Evolutionary conservation across 2,113 vertebrate species (phyloP), one percentile per base, ranked within the genome.

Genomic region (Urocynchramus pylzowi): DNA sequence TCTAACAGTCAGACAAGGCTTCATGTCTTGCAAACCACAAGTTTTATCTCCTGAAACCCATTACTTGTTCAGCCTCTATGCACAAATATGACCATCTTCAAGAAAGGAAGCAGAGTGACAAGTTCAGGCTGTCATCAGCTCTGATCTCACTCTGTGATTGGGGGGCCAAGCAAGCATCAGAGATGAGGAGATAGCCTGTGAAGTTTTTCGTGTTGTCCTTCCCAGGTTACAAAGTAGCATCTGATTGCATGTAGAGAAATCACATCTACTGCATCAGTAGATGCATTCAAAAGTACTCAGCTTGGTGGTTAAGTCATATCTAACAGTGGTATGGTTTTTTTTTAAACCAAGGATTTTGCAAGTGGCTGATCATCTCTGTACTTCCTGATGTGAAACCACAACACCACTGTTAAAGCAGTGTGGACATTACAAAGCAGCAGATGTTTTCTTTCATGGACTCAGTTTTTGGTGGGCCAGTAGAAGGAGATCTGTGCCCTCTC

Each of bases 321-420:
- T 89, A 49, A 41, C 35, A 57, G 47, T 7, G 35, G 19, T 20
- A 11, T 0, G 0, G 1, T 50, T 80, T 67, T 59, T 44, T 65
- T 21, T n/a, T 41, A 82, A 31, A n/a, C 7, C 27, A 75, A 59
- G 28, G 76, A 50, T 70, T 61, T 31, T 60, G 27, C 53, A 83
- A 67, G 11, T 3, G 1, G 33, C 8, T 35, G 56, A 65, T 69
- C 18, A 67, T 18, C 16, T 64, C 54, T 37, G 31, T 19, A 17
- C 22, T 70, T 61, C 28, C 21, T 28, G 23, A 33, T 11, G 11
- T 15, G 23, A 79, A 91, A n/a, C 49, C n/a, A 35, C 3, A 7
- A 2, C 59, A 53, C 9, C 27, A 16, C 59, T 30, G 28, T 6
- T 59, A 75, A 57, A 74, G 54, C 28, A 39, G 26, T 0, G 0